These are phyloP conservation scores for Semotilus atromaculatus DNA, from an alignment of 2,797 vertebrate genomes.

Conservation along the genomic window DNA sequence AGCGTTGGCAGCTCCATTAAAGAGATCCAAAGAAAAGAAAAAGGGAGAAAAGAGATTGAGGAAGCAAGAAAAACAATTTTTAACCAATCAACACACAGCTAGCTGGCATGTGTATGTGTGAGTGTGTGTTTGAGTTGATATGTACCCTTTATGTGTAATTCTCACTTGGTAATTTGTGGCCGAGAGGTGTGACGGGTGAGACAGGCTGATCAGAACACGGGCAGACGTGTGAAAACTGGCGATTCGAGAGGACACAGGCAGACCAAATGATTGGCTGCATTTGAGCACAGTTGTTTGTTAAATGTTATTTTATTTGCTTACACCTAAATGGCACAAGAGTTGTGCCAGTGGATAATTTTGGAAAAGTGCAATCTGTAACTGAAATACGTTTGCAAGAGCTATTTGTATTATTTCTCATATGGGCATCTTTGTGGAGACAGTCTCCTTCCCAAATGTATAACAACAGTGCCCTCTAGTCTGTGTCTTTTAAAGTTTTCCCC, in stretches of 20 bases:
- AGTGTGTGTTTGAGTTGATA: slow-evolving; percentile 36
- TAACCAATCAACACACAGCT: slow-evolving; percentile 49
- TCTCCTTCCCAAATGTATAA: slow-evolving; percentile 57
- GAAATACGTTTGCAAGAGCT: slow-evolving; percentile 7
- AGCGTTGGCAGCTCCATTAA: slow-evolving; percentile 56
- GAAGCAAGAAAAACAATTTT: slow-evolving; percentile 43
- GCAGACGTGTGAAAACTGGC: slow-evolving; percentile 34
- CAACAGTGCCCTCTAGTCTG: slow-evolving; percentile 78
- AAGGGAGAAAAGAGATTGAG: neutral
- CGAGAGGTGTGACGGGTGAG: slow-evolving; percentile 45
- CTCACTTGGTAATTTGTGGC: slow-evolving; percentile 57
- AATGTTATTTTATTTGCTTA: slow-evolving; percentile 10
- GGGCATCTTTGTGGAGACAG: slow-evolving; percentile 34
- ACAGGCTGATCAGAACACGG: slow-evolving; percentile 49
- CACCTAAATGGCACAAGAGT: neutral
- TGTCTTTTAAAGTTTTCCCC: neutral
- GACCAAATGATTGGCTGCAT: neutral
- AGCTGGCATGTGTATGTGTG: slow-evolving; percentile 39
- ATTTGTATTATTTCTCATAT: neutral
- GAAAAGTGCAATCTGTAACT: slow-evolving; percentile 4
- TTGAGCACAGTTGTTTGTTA: slow-evolving; percentile 7
- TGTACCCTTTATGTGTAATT: slow-evolving; percentile 48
- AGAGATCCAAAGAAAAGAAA: slow-evolving; percentile 43
- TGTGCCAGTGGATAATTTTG: neutral
- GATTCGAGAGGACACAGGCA: neutral